Evolutionary conservation across 2,888 invertebrate species (phyloP), one percentile per base, ranked within the genome.

Genomic region (Synergus gifuensis): DNA sequence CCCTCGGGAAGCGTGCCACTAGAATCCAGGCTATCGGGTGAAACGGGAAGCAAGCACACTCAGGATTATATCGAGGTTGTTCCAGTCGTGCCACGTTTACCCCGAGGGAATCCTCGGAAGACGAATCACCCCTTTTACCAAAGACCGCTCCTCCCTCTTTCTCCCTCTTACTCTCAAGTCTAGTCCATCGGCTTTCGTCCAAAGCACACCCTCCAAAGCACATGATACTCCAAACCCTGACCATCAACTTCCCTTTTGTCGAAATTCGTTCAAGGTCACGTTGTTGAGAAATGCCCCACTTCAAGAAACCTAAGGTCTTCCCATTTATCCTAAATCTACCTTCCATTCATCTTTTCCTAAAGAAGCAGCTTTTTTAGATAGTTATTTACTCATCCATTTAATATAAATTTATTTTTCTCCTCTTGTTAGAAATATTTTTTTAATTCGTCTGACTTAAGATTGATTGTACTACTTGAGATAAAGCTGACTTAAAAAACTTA

Each of bases 91-190:
- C 76, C 76, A 44, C 58, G 44, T 46, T 60, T 22, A 40, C 76
- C 76, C 76, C 42, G 44, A 62, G 76, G 76, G 62, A 62, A 42
- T 76, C 62, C 62, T 62, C 60, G 76, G 60, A 76, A 76, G 76
- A 76, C 76, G 76, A 76, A 76, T 76, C 64, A 64, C 76, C 63
- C 54, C 46, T 79, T 64, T 79, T 64, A 76, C 76, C 49, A 49
- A 69, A 69, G 69, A 69, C 69, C 77, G 40, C 40, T 66, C 36
- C 40, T 42, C 77, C 36, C 67, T 18, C 64, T 62, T 63, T 63
- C 77, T 67, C 73, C 54, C 62, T 58, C 73, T 28, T 46, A 22
- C 60, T 9, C 11, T n/a, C 22, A 18, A 22, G 60, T 60, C 16
- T 60, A 11, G 18, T 60, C 60, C 18, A 11, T 60, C 60, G n/a